Evolutionary conservation across 2,113 vertebrate species (phyloP), one percentile per base, ranked within the genome.

Genomic region (Macquaria australasica): DNA sequence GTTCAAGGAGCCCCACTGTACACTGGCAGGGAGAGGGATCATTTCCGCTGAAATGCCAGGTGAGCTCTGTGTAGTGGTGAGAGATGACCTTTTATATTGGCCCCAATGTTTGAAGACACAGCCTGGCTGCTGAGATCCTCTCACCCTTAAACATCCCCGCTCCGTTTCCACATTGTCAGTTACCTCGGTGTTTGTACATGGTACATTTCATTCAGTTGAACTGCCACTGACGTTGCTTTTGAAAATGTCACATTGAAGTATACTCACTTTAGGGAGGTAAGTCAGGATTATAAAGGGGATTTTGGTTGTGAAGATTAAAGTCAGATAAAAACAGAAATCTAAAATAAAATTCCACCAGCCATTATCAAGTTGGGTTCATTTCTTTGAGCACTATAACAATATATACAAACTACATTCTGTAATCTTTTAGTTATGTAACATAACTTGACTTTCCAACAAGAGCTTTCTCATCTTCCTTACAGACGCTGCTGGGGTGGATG

Each of bases 1-100:
- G 73, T 75, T 79, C 12, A 58, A 59, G 71, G 28, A 71, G 59
- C 43, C 37, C 55, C 37, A 25, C 45, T 51, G 62, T n/a, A 79
- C 56, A 31, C 55, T 81, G 64, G 69, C 73, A 72, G 74, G 20
- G 72, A 89, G 43, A 16, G 64, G 67, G 81, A 72, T 83, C 18
- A 76, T 80, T 81, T 81, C 64, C 12, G 45, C 71, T 58, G 60
- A 87, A 85, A 91, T 78, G 77, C 84, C 80, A 92, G 74, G 60
- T 91, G 89, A 66, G 51, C 58, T 83, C 58, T 66, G 6, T 83
- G 76, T 70, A 84, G 53, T 71, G 62, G 63, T 79, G 67, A 78
- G 58, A 58, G 21, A 75, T 88, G 89, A 92, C 88, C 89, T 91
- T 91, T 84, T n/a, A 62, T 64, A 80, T 25, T 74, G 70, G 68